Percentiles rank a stretch among this genome's conserved stretches.
Evolutionary conservation across 2,797 vertebrate genomes (phyloP).

Genomic region (Moxostoma hubbsi): DNA sequence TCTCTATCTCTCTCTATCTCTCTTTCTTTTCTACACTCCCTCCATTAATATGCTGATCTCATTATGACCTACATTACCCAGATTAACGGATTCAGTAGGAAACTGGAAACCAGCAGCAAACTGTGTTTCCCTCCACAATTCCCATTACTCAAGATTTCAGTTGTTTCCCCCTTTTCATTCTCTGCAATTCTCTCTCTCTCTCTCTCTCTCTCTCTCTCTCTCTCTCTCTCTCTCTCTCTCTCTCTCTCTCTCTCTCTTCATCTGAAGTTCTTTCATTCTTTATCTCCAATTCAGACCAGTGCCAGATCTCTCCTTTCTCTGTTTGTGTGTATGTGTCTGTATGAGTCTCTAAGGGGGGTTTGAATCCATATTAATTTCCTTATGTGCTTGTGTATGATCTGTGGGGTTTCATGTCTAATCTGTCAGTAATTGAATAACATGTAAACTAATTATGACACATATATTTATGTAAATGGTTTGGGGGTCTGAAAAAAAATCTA

Average conservation of each 20-base stretch:
- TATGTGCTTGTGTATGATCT: constrained; percentile 95
- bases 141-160: constrained; percentile 76
- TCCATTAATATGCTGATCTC: constrained; percentile 80
- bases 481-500: constrained; percentile 90
- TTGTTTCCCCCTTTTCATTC: constrained; percentile 1
- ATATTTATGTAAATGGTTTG: constrained; percentile 99
- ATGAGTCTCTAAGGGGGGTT: constrained; percentile 90
- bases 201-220: not conserved
- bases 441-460: constrained; percentile 99
- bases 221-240: not conserved
- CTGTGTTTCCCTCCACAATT: constrained; percentile 90
- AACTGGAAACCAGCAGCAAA: constrained; percentile 85
- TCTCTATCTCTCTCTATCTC: not conserved
- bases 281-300: constrained; percentile 24
- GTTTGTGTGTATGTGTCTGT: constrained; percentile 45
- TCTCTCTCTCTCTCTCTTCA: constrained; percentile 64
- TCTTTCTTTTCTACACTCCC: constrained; percentile 15
- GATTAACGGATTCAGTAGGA: constrained; percentile 77
- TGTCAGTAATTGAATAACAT: constrained; percentile 99
- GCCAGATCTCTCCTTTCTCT: constrained; percentile 10
- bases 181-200: not conserved
- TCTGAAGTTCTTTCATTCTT: constrained; percentile 35
- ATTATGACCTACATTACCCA: constrained; percentile 83
- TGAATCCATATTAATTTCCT: constrained; percentile 99
- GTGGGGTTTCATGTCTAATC: constrained; percentile 99